Evolutionary conservation across 2,113 vertebrate genomes (phyloP).

Genomic region (Ellobius talpinus): DNA sequence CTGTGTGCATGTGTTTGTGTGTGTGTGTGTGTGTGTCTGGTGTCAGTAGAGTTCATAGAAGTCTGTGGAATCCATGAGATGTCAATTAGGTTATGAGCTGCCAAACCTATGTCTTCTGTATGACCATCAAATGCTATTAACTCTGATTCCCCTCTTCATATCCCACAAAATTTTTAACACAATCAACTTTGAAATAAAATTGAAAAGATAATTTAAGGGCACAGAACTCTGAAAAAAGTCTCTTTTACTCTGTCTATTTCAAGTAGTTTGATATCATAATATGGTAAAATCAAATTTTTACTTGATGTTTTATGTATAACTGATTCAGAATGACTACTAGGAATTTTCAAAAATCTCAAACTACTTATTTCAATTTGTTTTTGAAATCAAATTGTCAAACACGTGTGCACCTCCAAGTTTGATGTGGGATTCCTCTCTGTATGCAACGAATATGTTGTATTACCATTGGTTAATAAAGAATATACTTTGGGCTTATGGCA

Average conservation of each 20-base stretch:
- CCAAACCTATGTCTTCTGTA: not conserved
- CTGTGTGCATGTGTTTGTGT: not conserved
- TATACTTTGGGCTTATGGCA: too few relatives aligned
- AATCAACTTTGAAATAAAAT: not conserved
- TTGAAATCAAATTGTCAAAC: not conserved
- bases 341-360: not conserved
- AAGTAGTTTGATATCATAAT: not conserved
- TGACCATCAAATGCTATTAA: not conserved
- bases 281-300: not conserved
- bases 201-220: not conserved
- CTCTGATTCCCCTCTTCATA: not conserved
- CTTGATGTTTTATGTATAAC: not conserved
- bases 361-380: not conserved
- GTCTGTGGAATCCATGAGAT: not conserved
- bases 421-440: too few relatives aligned
- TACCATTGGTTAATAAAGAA: too few relatives aligned
- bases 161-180: not conserved
- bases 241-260: not conserved
- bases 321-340: not conserved
- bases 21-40: too few relatives aligned
- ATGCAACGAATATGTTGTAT: too few relatives aligned
- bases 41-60: not conserved
- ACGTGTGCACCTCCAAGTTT: not conserved
- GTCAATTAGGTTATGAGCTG: not conserved
- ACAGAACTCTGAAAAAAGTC: not conserved